Base-by-base conservation (phyloP, 2,888 invertebrate species). In the Phymatocera aterrima region DNA sequence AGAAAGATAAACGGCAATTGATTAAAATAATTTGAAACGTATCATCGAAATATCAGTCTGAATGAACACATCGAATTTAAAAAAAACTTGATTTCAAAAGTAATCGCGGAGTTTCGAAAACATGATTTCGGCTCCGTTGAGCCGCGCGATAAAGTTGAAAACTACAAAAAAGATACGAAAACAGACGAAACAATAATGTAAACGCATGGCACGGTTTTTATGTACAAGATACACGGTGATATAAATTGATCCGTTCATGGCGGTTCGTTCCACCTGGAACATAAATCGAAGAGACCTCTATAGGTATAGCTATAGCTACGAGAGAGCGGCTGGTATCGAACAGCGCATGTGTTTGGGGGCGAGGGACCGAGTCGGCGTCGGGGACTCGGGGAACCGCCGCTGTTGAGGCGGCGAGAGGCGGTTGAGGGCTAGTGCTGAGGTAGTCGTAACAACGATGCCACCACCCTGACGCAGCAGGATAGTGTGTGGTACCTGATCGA, bases 371-470 rank as follows among this genome's bases (percentile, higher is more conserved):
- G 83, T 77, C 80, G 84, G 84, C 87, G 88, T 85, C 87, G 87
- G 87, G 87, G 54, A 21, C 12, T 8, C 43, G 43, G 43, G 54
- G 43, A 68, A 68, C 68, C 43, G 68, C 24, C 15, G 46, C 68
- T 43, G 84, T 83, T 81, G 82, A 68, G 68, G 80, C 83, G 83
- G 68, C 79, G 80, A 65, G 78, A 64, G 78, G 79, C 43, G 77
- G 83, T 80, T 83, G 86, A 85, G 85, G 85, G 84, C 85, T n/a
- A 85, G 87, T 87, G 87, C 84, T 83, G 83, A 83, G 82, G 83
- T 87, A 90, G 90, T 90, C 87, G 89, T 87, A 87, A 89, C 88
- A 87, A 64, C 61, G 61, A 90, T 90, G 90, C 90, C 89, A 89
- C 87, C 90, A 88, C 86, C 87, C 88, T 88, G 88, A 87, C 85